Evolutionary conservation across 2,888 invertebrate species (phyloP).

Genomic region (Xestia xanthographa): DNA sequence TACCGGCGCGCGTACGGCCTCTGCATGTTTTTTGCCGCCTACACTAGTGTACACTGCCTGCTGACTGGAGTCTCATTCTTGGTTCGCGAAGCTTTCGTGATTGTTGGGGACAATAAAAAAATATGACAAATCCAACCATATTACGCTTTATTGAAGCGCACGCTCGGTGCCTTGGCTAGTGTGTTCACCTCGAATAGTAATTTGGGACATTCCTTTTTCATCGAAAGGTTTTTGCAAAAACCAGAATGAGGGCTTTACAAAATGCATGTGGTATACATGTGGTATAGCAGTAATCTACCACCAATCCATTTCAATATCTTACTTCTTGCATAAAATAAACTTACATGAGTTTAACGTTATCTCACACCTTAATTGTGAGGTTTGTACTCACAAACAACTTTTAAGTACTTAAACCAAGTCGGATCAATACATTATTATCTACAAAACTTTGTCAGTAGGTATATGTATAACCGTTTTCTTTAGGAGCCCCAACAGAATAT

Average conservation of each 20-base stretch:
- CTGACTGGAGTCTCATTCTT: conserved; percentile 65
- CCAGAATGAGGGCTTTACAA: background rate
- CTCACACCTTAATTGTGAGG: background rate
- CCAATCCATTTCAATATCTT: background rate
- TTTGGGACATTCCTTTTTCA: conserved; percentile 44
- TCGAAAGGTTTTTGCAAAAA: background rate
- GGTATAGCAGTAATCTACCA: background rate
- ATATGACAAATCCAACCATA: conserved; percentile 83
- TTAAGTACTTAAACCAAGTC: background rate
- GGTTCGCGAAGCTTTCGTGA: conserved; percentile 78
- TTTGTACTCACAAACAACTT: background rate
- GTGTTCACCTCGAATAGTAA: conserved; percentile 15
- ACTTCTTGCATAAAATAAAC: background rate
- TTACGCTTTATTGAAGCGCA: conserved; percentile 85
- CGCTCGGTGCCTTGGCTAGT: conserved; percentile 69
- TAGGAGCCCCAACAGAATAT: background rate
- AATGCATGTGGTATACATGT: background rate
- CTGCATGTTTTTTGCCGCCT: conserved; percentile 78
- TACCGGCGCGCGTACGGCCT: conserved; percentile 83
- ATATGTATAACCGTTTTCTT: background rate
- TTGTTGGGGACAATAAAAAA: conserved; percentile 84
- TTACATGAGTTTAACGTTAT: background rate
- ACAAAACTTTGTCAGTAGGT: background rate
- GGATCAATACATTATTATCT: background rate
- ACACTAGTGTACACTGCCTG: conserved; percentile 36